phyloP scores from a whole-genome alignment of 2,797 vertebrate genomes.

The Ceyx erithaca region DNA sequence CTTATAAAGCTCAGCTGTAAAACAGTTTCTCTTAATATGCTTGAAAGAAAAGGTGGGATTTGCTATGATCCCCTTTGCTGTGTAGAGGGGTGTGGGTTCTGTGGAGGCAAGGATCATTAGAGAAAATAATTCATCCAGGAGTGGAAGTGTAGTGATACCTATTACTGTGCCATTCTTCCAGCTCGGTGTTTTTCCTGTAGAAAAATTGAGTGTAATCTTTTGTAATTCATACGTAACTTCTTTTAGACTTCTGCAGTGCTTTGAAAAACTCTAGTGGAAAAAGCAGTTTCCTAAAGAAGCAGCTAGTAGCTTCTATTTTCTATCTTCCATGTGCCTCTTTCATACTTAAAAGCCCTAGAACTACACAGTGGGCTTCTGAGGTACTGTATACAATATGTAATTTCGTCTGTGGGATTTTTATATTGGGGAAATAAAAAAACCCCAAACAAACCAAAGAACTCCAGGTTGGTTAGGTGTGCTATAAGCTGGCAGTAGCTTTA shows the following conservation, averaged over 20 bases:
- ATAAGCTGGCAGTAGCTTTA: not conserved
- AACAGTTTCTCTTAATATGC: not conserved
- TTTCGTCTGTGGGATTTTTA: not conserved
- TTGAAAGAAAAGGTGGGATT: not conserved
- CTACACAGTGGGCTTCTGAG: not conserved
- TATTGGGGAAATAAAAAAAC: not conserved
- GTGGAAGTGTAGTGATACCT: not conserved
- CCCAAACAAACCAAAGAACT: too few species aligned
- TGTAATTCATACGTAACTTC: not conserved
- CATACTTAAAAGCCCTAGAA: not conserved
- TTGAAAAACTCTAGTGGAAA: not conserved
- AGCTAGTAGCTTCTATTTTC: not conserved
- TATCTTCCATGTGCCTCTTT: not conserved
- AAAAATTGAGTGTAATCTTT: not conserved
- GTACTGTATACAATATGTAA: not conserved
- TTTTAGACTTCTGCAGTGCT: not conserved
- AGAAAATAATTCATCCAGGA: not conserved
- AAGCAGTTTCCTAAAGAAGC: not conserved
- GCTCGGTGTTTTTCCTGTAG: not conserved
- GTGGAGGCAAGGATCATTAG: not conserved
- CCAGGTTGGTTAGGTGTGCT: not conserved
- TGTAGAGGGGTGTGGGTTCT: not conserved
- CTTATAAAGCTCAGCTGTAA: conserved; percentile 4
- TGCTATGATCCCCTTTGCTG: not conserved
- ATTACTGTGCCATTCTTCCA: not conserved